Evolutionary conservation across 1,140 invertebrate genomes (phyloP), one percentile per base, ranked within the genome.

Genomic region (Lordiphosa mommai): DNA sequence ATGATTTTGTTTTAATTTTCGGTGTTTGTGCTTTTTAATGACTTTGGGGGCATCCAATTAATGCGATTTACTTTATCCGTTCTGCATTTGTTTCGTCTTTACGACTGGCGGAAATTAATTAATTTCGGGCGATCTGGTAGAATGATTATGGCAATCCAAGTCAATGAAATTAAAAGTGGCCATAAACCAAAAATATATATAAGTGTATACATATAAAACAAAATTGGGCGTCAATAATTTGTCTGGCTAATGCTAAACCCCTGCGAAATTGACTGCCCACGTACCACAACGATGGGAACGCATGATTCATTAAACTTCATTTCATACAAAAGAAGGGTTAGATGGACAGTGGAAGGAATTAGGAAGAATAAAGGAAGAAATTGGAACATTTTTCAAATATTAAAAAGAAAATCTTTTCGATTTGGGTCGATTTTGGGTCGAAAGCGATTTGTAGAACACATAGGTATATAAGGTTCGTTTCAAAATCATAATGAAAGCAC

Each of bases 291-390:
- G n/a, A 29, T 47, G 16, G 12, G 46, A 56, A 46, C 51, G 49
- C 52, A 79, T 79, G 73, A 79, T 80, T 79, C 73, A 79, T 80
- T 80, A 61, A 73, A 80, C 17, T 20, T 1, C 2, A 20, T 20
- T 20, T 20, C 17, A 20, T 4, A 20, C 17, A 20, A 20, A 20
- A 4, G 17, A 20, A 20, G 4, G 17, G 3, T n/a, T n/a, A 20
- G 17, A 20, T 20, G n/a, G n/a, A n/a, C n/a, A n/a, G n/a, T n/a
- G n/a, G n/a, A n/a, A n/a, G n/a, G n/a, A n/a, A n/a, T n/a, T n/a
- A n/a, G n/a, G n/a, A n/a, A n/a, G n/a, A n/a, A n/a, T n/a, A n/a
- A n/a, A n/a, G n/a, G n/a, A n/a, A n/a, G n/a, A n/a, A n/a, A n/a
- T n/a, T n/a, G n/a, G n/a, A n/a, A n/a, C n/a, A n/a, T n/a, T n/a